Percentiles rank a stretch among this genome's conserved stretches.
phyloP scores from a whole-genome alignment of 2,797 vertebrate species.

The Oryzias dopingdopingensis region DNA sequence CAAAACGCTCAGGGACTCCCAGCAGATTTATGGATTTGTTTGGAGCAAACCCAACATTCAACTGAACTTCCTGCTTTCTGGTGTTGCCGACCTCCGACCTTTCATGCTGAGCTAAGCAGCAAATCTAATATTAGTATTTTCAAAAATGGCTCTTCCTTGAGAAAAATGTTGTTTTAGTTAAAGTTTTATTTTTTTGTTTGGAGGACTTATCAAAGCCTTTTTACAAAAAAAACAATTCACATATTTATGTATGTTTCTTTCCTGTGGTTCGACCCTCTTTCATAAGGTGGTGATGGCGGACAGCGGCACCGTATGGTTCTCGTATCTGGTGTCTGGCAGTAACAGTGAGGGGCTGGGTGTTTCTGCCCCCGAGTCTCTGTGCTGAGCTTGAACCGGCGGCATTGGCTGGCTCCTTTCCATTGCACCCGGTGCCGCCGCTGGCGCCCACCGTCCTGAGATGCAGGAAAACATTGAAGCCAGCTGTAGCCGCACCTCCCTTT shows the following conservation, averaged over 20 bases:
- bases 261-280: constrained; percentile 5
- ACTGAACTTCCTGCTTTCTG: constrained; percentile 19
- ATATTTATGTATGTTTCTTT: too few species aligned
- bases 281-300: constrained; percentile 22
- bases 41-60: background rate
- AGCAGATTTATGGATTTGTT: background rate
- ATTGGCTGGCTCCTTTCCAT: constrained; percentile 2
- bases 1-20: constrained; percentile 1
- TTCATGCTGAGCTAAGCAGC: background rate
- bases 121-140: background rate
- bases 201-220: too few species aligned
- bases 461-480: constrained; percentile 74
- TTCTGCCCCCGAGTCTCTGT: constrained; percentile 3
- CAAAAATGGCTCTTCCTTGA: too few species aligned
- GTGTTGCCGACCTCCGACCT: constrained; percentile 24
- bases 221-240: too few species aligned
- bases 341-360: constrained; percentile 14
- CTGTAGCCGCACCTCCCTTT: constrained; percentile 84
- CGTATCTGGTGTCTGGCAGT: background rate
- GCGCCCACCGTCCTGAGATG: constrained; percentile 43
- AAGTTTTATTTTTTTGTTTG: too few species aligned
- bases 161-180: too few species aligned
- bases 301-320: background rate
- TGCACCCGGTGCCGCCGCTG: background rate
- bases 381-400: constrained; percentile 4